Percentiles rank a stretch among this genome's conserved stretches.
Evolutionary conservation across 2,113 vertebrate species (phyloP).

Genomic region (Bos javanicus): DNA sequence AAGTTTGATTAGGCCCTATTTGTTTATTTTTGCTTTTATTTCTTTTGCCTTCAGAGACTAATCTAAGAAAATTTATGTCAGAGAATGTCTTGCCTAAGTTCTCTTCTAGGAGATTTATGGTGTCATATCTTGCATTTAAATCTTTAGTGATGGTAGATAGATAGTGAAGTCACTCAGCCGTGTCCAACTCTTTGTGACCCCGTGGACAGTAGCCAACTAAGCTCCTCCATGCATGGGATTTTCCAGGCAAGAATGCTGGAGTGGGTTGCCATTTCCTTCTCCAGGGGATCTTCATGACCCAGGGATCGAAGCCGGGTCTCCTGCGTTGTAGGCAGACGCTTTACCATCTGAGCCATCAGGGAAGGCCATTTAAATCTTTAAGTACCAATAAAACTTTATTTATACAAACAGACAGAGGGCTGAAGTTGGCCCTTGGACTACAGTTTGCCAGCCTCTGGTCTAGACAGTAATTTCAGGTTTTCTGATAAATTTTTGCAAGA

Average conservation of each 20-base stretch:
- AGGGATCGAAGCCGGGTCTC: too few species aligned
- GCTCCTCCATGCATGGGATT: too few species aligned
- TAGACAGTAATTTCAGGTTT: background rate
- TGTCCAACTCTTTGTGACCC: too few species aligned
- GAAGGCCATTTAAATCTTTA: background rate
- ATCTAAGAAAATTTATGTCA: background rate
- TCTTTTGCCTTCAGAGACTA: background rate
- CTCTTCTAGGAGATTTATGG: background rate
- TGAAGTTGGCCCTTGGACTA: background rate
- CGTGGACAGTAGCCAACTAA: too few species aligned
- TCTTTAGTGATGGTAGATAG: background rate
- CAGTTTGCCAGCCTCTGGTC: background rate
- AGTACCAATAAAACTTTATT: background rate
- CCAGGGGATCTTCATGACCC: too few species aligned
- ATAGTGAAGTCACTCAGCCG: too few species aligned
- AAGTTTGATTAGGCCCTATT: background rate
- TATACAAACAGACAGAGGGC: background rate
- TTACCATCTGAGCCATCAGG: too few species aligned
- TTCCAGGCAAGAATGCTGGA: too few species aligned
- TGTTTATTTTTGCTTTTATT: background rate
- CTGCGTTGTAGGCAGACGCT: too few species aligned
- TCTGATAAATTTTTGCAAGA: background rate
- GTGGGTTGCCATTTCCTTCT: too few species aligned
- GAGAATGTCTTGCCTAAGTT: background rate
- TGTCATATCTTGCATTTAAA: background rate